Conservation (phyloP, 2,113 vertebrate genomes). For the Cacatua alba region DNA sequence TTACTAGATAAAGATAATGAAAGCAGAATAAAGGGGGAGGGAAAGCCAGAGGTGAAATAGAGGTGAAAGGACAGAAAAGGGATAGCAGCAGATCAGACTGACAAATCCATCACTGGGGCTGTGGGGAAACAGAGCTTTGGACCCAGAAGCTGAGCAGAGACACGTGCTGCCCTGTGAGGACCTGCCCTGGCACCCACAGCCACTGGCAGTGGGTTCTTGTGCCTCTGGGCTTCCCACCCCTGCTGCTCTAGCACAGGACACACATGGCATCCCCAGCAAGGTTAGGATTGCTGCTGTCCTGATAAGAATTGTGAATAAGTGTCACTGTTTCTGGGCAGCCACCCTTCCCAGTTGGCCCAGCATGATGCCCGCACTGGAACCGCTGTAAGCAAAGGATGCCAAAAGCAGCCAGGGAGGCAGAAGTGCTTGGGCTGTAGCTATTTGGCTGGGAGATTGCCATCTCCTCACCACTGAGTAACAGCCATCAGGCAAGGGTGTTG, state of each 20-base stretch:
- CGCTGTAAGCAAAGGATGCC: not conserved
- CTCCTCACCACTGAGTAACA: not conserved
- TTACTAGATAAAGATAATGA: conserved; percentile 14
- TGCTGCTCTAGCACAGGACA: not conserved
- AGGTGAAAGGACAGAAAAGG: not conserved
- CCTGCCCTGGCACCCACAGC: not conserved
- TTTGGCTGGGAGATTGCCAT: not conserved
- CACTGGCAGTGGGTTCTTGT: rapidly evolving
- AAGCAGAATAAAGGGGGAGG: not conserved
- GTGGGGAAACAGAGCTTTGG: not conserved
- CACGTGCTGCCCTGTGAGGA: not conserved
- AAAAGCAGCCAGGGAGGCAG: not conserved
- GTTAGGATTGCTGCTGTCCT: not conserved
- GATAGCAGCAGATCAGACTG: not conserved
- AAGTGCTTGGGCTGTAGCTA: not conserved
- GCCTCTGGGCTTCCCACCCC: not conserved
- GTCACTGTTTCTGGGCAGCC: not conserved
- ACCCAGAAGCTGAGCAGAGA: not conserved
- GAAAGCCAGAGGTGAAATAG: not conserved
- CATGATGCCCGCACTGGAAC: not conserved
- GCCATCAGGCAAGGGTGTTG: not conserved
- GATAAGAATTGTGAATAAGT: not conserved
- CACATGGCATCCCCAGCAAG: not conserved
- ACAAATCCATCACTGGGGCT: not conserved
- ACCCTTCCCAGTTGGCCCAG: not conserved